These are phyloP conservation scores for Batillaria attramentaria DNA, from an alignment of 1,140 invertebrate genomes.

Conservation along the genomic window DNA sequence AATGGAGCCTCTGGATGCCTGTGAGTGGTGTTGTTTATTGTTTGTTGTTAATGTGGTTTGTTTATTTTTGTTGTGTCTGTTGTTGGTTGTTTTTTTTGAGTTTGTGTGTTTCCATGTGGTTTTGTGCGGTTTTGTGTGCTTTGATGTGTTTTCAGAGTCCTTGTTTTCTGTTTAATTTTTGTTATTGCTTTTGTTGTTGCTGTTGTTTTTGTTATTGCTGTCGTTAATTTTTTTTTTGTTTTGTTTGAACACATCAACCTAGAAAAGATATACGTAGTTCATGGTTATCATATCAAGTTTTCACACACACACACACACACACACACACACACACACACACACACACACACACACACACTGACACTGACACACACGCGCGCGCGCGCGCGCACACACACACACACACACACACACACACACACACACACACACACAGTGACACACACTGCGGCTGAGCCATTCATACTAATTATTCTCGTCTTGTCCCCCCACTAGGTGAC, in stretches of 20 bases:
- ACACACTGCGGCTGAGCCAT: not conserved
- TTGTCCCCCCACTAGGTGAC: constrained; percentile 47
- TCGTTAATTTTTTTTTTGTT: too few relatives aligned
- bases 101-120: not conserved
- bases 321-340: not conserved
- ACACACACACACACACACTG: constrained; percentile 1
- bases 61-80: constrained; percentile 22
- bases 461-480: not conserved
- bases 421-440: not conserved
- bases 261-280: too few relatives aligned
- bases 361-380: not conserved
- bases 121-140: not conserved
- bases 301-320: too few relatives aligned
- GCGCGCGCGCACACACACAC: not conserved
- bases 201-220: not conserved
- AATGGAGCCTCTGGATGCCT: constrained; percentile 49
- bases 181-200: not conserved
- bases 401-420: not conserved
- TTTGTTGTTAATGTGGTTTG: not conserved
- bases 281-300: too few relatives aligned
- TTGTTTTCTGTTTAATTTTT: not conserved
- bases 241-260: too few relatives aligned
- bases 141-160: not conserved
- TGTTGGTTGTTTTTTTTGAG: not conserved
- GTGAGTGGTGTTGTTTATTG: constrained; percentile 35